Evolutionary conservation across 2,888 invertebrate species (phyloP).

Genomic region (Limnephilus auricula): DNA sequence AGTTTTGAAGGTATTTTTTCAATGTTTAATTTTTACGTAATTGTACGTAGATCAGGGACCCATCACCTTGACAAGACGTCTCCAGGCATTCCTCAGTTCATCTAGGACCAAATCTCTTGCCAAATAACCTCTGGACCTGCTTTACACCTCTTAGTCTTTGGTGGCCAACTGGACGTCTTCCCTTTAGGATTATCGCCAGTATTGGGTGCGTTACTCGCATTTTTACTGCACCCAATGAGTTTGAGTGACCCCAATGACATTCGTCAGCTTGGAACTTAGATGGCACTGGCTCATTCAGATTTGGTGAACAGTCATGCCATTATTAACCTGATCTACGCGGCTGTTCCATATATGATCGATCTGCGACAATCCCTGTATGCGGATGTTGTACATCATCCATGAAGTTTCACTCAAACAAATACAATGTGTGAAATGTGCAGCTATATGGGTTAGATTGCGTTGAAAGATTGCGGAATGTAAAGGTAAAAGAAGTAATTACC

Average conservation of each 20-base stretch:
- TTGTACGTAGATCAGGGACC: too few species aligned
- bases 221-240: background rate
- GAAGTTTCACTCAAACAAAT: too few species aligned
- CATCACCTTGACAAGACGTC: too few species aligned
- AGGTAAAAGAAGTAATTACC: conserved; percentile 65
- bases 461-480: background rate
- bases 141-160: background rate
- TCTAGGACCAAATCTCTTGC: too few species aligned
- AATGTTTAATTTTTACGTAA: too few species aligned
- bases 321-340: background rate
- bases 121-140: too few species aligned
- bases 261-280: background rate
- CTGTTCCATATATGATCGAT: too few species aligned
- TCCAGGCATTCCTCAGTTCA: too few species aligned
- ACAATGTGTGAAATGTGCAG: too few species aligned
- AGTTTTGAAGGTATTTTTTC: too few species aligned
- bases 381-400: background rate
- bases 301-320: background rate
- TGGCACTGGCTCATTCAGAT: background rate
- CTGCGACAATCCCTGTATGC: too few species aligned
- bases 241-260: background rate
- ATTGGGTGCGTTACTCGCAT: background rate
- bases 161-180: background rate
- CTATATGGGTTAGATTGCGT: background rate
- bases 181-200: background rate